Base-by-base conservation (phyloP, 2,888 invertebrate genomes). In the Phoronis australis region DNA sequence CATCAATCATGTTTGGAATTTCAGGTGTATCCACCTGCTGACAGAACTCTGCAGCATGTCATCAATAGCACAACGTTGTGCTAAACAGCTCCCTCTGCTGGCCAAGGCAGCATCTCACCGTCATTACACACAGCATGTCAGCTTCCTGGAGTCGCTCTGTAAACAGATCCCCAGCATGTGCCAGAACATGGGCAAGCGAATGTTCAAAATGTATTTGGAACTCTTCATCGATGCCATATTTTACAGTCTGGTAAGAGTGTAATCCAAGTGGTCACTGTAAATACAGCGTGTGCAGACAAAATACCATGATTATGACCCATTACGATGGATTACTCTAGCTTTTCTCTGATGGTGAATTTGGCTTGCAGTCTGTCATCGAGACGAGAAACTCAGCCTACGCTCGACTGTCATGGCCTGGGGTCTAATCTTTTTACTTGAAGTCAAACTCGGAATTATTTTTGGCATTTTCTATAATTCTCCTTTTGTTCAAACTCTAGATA, bases 101-200 rank as follows among this genome's bases (percentile, higher is more conserved):
- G 73, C 77, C 4, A 73, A 75, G 54, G 78, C 80, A 22, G 73
- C 71, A n/a, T 63, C 60, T 6, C 61, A 67, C 48, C 71, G 71
- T 35, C 79, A 80, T 61, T 82, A 80, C 62, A 69, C 79, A 4
- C 79, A 80, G 40, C 81, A 82, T 62, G 68, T 80, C 18, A 65
- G 71, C 42, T 68, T 81, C 48, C 63, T 80, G 46, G 81, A 82
- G 62, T 79, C 81, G 2, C 56, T 81, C 1, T 81, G 80, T 64
- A 79, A 79, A 66, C 75, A 77, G 69, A 77, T 82, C 22, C 80
- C 80, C 18, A 64, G 67, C 25, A 68, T 82, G 26, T 79, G 77
- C 31, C 77, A 75, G 55, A 77, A 77, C 6, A 54, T 81, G 39
- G 80, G 80, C 20, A 81, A 81, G 60, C 70, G 74, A 51, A 62